Base-by-base conservation (phyloP, 2,888 invertebrate species). In the Epirrita christyi region DNA sequence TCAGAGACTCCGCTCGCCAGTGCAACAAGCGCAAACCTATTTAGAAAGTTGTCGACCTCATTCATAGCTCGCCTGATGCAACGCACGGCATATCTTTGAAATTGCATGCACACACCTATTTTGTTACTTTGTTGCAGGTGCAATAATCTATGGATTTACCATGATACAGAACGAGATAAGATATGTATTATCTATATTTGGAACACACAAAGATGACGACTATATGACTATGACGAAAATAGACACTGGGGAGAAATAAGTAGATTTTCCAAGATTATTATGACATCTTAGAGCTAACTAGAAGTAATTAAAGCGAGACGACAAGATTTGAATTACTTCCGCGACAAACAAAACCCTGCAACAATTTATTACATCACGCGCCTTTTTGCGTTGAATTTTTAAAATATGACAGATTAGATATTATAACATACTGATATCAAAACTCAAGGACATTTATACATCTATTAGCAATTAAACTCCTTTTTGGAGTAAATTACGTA, bases 21-120 rank as follows among this genome's bases (percentile, higher is more conserved):
- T 38, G 6, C 27, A 72, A 55, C 32, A 34, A 69, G 47, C 15
- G 47, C 67, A 56, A 21, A 14, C 55, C 62, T 59, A 51, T 71
- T 78, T 81, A 73, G 83, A 84, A 83, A 83, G 84, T 71, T 59
- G 70, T 59, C 69, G 75, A 65, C 83, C 83, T 84, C 73, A 46
- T 42, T 45, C 45, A 38, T 40, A 36, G 13, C 10, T 13, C 28
- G 50, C 2, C 48, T 36, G 32, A 28, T 51, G 50, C 43, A 55
- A 43, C 44, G 41, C 29, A 44, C 38, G 56, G 60, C 52, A 55
- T 37, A 11, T 40, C 36, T 21, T 43, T 38, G 10, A 34, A 46
- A 45, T 29, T 9, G 37, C 28, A 27, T 37, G 47, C 53, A 61
- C 64, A 60, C 63, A 52, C 55, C 53, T 38, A 47, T 47, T 41